Evolutionary conservation across 2,113 vertebrate genomes (phyloP), one percentile per base, ranked within the genome.

Genomic region (Albula glossodonta): DNA sequence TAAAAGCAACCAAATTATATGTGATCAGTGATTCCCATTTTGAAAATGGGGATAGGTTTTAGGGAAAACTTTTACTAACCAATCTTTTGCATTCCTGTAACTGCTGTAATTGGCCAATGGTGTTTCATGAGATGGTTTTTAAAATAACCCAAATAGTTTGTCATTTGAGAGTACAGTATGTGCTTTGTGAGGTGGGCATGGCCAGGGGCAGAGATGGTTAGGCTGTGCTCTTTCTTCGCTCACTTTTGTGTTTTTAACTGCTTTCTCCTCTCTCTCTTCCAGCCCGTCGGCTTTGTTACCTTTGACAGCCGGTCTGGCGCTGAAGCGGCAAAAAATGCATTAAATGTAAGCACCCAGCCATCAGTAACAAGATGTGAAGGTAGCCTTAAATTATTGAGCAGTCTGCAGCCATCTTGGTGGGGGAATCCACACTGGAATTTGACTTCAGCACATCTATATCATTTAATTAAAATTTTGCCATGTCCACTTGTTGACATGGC

Each of bases 281-380:
- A 99, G 98, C 98, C 98, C 88, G 98, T 99, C 89, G 98, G 98
- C 87, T 99, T 99, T 96, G 98, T 99, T 94, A 99, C 97, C 89
- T 99, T 99, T 90, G 98, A 99, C 94, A 97, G 96, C 92, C 96
- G 98, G 11, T 95, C 97, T 92, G 97, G 98, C 53, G 98, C 98
- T 77, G 98, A 99, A 96, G 97, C 97, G 52, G 98, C 98, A 1
- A 99, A 99, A 96, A 98, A 98, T 0, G 97, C 98, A 41, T 91
- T 99, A 92, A 99, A 99, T 51, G 98, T 99, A 96, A 98, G 98
- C 86, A 88, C 52, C 5, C 15, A 83, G 52, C 78, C 78, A 66
- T 85, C 52, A 60, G 19, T 85, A 85, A 85, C 56, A 19, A 51
- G 22, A 85, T 81, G 53, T 81, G 78, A 80, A 85, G 56, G 78